Evolutionary conservation across 2,797 vertebrate genomes (phyloP), one percentile per base, ranked within the genome.

Genomic region (Hydrolagus colliei): DNA sequence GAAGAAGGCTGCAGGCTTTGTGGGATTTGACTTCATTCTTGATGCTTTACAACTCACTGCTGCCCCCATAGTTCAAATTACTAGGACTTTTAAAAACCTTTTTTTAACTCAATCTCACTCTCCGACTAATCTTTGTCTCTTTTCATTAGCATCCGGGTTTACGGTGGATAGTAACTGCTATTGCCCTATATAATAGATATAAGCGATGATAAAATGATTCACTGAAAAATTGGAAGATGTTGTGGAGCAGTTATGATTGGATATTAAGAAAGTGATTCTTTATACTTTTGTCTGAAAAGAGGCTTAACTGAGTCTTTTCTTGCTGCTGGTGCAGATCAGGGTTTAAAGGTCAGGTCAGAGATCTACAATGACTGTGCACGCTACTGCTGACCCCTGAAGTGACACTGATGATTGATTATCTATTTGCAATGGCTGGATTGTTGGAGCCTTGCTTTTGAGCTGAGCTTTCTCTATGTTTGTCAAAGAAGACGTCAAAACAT

Each of bases 261-360:
- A 9, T 41, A 35, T 91, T 89, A 91, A 89, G 88, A 89, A 93
- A 91, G 91, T 90, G 61, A 90, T 91, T 89, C 90, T 86, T 86
- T 87, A 89, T 87, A n/a, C 86, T 89, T 89, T 90, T 89, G 88
- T 91, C 88, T 1, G 72, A 82, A 71, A 85, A 22, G 20, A 18
- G 27, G 89, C 87, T 90, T 89, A 72, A 89, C 79, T 82, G 87
- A 87, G 86, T 86, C 85, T 85, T 75, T 88, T 89, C 87, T 88
- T 89, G 88, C 87, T 88, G 87, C 86, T 88, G 89, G 87, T 88
- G 89, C 88, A 87, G 89, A 90, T 89, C 89, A 87, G 86, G 0
- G 0, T 91, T 90, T 89, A 91, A 88, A 92, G 88, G 88, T 91
- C 90, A 84, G 89, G 91, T 90, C 91, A 92, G 88, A 91, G 90